Evolutionary conservation across 2,888 invertebrate genomes (phyloP).

Genomic region (Rhamphomyia laevipes): DNA sequence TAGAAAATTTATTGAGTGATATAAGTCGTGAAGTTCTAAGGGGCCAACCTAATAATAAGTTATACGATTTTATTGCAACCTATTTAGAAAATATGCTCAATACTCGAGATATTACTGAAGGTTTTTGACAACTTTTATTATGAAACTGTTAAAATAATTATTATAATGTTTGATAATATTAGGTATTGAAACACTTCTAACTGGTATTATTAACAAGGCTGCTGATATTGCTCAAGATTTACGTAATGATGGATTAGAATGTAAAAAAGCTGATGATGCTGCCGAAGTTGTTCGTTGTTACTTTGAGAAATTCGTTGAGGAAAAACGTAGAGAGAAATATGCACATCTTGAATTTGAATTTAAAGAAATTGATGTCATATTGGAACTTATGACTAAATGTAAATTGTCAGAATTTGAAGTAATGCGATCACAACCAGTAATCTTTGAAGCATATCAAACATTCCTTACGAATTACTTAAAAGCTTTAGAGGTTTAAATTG

Average conservation of each 20-base stretch:
- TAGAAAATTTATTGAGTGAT: constrained; percentile 57
- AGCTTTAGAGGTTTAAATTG: constrained; percentile 9
- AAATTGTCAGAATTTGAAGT: constrained; percentile 28
- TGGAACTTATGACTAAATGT: constrained; percentile 28
- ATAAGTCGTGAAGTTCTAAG: constrained; percentile 64
- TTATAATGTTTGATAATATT: too few relatives aligned
- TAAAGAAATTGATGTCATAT: constrained; percentile 27
- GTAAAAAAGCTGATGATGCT: constrained; percentile 26
- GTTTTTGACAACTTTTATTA: neutral
- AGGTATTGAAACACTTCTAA: constrained; percentile 27
- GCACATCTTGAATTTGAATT: constrained; percentile 21
- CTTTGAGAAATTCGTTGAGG: constrained; percentile 29
- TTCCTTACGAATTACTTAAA: constrained; percentile 29
- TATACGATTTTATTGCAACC: constrained; percentile 54
- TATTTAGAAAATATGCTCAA: constrained; percentile 54
- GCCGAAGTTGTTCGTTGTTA: constrained; percentile 26
- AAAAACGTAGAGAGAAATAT: constrained; percentile 22
- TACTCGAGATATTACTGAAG: constrained; percentile 43
- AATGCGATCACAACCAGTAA: constrained; percentile 24
- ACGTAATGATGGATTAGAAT: constrained; percentile 21
- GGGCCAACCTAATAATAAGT: constrained; percentile 46
- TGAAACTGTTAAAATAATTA: too few relatives aligned
- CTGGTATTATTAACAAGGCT: constrained; percentile 26
- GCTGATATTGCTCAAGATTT: constrained; percentile 28
- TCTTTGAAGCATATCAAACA: constrained; percentile 29